These are phyloP conservation scores for Morelia viridis DNA, from an alignment of 2,797 vertebrate species.

Conservation along the genomic window DNA sequence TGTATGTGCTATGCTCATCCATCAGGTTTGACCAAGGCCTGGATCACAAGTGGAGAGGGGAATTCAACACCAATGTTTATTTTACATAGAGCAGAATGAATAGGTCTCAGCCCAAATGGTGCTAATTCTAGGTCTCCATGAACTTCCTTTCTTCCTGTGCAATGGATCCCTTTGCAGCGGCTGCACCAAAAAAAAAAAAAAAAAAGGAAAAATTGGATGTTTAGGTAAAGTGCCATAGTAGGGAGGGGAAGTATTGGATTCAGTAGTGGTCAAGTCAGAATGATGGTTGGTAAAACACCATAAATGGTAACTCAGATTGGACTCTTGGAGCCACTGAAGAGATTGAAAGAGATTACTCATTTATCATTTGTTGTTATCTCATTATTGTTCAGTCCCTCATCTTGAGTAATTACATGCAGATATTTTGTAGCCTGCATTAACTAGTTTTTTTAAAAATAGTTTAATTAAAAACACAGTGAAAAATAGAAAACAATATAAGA, in stretches of 20 bases:
- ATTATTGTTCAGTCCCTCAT: neutral
- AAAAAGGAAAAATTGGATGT: neutral
- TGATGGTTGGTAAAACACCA: too few species aligned
- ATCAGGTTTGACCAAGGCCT: neutral
- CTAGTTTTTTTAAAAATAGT: neutral
- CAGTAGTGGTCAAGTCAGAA: neutral
- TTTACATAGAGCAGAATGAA: neutral
- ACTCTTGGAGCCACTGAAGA: neutral
- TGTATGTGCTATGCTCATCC: neutral
- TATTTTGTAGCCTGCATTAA: neutral
- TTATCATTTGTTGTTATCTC: neutral
- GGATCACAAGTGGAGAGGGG: neutral
- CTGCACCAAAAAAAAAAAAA: neutral
- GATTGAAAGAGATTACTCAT: neutral
- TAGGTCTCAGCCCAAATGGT: neutral
- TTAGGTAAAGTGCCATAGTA: neutral
- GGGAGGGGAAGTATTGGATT: neutral
- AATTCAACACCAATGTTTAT: neutral
- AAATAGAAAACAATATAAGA: neutral
- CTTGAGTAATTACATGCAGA: neutral
- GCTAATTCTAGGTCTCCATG: neutral
- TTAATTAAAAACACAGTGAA: neutral
- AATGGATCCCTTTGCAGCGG: neutral
- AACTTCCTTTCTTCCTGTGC: neutral
- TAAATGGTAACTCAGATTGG: neutral